A percentile compares a stretch with the other conserved stretches of the same genome.
phyloP scores from a whole-genome alignment of 2,888 invertebrate species.

The Smittia sp. region DNA sequence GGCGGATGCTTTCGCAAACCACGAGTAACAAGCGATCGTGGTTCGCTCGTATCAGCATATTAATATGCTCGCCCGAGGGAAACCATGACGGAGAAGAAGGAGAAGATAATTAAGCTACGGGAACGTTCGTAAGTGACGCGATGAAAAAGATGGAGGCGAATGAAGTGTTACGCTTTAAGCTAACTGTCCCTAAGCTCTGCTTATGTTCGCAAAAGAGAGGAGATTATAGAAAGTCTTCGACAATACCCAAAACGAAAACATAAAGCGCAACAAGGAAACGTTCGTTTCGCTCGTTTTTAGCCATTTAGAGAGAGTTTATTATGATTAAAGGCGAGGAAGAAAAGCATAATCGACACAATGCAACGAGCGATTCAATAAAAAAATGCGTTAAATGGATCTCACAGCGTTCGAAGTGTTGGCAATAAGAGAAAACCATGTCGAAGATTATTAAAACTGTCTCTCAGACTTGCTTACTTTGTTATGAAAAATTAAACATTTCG shows the following conservation, averaged over 20 bases:
- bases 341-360: not conserved
- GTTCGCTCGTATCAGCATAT: no score
- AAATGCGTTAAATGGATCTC: conserved; percentile 1
- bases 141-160: no score
- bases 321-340: conserved; percentile 19
- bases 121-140: no score
- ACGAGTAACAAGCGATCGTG: not conserved
- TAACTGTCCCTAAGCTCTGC: no score
- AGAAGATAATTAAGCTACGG: no score
- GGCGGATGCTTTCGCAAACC: not conserved
- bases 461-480: not conserved
- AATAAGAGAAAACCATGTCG: not conserved
- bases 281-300: not conserved
- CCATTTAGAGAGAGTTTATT: conserved; percentile 14
- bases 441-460: conserved; percentile 23
- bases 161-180: no score
- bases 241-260: not conserved
- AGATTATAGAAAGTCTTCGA: conserved; percentile 38
- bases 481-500: conserved; percentile 15
- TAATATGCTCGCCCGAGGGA: not conserved
- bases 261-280: conserved; percentile 5
- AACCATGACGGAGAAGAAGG: no score
- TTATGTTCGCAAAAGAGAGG: conserved; percentile 9
- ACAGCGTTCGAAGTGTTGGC: not conserved
- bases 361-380: conserved; percentile 7